Evolutionary conservation across 2,797 vertebrate species (phyloP), one percentile per base, ranked within the genome.

Genomic region (Hoplostethus mediterraneus): DNA sequence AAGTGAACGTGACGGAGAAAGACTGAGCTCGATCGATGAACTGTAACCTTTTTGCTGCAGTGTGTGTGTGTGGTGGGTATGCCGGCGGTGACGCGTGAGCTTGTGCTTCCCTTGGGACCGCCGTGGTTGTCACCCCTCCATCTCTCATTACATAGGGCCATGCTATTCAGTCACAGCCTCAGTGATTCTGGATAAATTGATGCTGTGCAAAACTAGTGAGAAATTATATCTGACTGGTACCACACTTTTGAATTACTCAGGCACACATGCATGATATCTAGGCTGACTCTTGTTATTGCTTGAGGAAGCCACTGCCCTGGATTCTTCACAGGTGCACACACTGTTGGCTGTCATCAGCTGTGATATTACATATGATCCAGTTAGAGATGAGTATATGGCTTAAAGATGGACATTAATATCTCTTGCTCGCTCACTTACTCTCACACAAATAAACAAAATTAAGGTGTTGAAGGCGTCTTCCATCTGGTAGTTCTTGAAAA

Each of bases 11-110:
- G 81, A 77, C 58, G 36, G 63, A 55, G 73, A 72, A 64, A 40
- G 78, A 77, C 6, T 70, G 52, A 52, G 59, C 62, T 63, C 56
- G 81, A 89, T 90, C 69, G 56, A 88, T 90, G 77, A 71, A 63
- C 73, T 12, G 10, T 76, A 80, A 85, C 81, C 81, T 82, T 83
- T 83, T 87, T 82, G 79, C 86, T 81, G 87, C 84, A 85, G 80
- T 64, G 54, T 73, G 59, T 64, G 60, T 21, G 21, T 21, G 21
- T 21, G 21, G 61, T 85, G 85, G 87, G 85, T 79, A 82, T 87
- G 81, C 64, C 80, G 67, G 59, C 53, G 42, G 51, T 59, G 57
- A 58, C 54, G 61, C 59, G 13, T 62, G 38, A 44, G 53, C 42
- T 73, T 3, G 9, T 49, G 55, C 63, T 60, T 44, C 71, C 51